Evolutionary conservation across 2,888 invertebrate species (phyloP).

Genomic region (Aspidapion aeneum): DNA sequence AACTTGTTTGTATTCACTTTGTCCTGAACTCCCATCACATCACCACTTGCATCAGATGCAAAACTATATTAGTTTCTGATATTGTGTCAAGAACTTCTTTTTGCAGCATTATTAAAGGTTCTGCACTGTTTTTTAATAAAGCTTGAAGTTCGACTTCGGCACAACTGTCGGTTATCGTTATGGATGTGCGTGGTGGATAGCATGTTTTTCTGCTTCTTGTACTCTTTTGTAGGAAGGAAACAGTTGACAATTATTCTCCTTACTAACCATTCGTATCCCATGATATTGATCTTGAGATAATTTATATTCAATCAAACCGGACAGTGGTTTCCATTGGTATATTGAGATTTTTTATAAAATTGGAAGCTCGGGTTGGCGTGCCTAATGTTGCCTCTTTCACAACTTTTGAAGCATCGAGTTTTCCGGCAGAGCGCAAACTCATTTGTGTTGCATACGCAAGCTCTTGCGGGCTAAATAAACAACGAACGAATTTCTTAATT

Average conservation of each 20-base stretch:
- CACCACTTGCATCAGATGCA: background rate
- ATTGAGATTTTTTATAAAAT: slow-evolving; percentile 1
- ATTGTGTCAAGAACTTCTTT: background rate
- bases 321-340: slow-evolving; percentile 4
- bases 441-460: too few species aligned
- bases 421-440: too few species aligned
- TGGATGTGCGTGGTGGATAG: background rate
- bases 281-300: slow-evolving; percentile 3
- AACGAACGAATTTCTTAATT: too few species aligned
- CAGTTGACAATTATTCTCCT: background rate
- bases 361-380: slow-evolving; percentile 8
- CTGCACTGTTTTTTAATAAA: background rate
- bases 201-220: slow-evolving; percentile 8
- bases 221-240: slow-evolving; percentile 8
- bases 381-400: too few species aligned
- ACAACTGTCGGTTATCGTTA: background rate
- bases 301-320: slow-evolving; percentile 4
- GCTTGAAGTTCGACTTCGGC: slow-evolving; percentile 1
- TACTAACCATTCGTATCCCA: background rate
- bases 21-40: background rate
- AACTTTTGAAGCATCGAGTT: too few species aligned
- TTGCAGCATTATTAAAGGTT: background rate
- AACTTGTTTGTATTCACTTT: background rate
- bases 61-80: too few species aligned
- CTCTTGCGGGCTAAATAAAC: too few species aligned